These are phyloP conservation scores for Nothocercus nigrocapillus DNA, from an alignment of 2,113 vertebrate genomes.

Conservation along the genomic window DNA sequence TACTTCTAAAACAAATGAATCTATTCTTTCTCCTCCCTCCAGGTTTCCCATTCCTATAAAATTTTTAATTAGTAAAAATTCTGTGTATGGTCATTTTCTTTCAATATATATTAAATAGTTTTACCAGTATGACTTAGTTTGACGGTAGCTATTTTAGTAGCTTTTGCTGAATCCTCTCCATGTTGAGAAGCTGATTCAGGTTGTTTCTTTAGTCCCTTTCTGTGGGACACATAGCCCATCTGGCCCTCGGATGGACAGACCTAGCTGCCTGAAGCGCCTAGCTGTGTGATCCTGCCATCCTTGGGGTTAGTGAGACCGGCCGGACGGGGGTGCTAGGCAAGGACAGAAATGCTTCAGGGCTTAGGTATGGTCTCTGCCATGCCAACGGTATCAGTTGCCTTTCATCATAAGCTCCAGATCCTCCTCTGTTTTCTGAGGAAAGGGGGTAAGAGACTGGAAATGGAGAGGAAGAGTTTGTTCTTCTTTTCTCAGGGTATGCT, in stretches of 20 bases:
- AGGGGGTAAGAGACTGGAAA: background rate
- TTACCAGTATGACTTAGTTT: background rate
- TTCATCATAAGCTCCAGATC: background rate
- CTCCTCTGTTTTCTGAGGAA: background rate
- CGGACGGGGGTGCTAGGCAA: background rate
- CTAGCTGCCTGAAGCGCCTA: accelerated
- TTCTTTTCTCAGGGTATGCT: background rate
- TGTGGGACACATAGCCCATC: accelerated
- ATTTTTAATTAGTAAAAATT: background rate
- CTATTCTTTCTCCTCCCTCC: background rate
- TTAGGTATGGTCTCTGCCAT: background rate
- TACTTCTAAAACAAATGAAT: background rate
- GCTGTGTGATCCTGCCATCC: accelerated
- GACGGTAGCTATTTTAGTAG: background rate
- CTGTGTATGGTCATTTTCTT: constrained; percentile 11
- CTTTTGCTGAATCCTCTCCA: background rate
- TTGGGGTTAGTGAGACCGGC: background rate
- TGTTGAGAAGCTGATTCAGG: background rate
- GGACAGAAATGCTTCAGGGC: background rate
- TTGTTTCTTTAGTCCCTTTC: background rate
- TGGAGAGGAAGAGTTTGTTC: background rate
- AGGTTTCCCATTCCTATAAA: background rate
- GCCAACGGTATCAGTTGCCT: background rate
- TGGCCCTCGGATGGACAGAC: background rate
- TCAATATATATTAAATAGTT: background rate